These are phyloP conservation scores for Xestia ashworthii DNA, from an alignment of 2,888 invertebrate genomes.

Conservation along the genomic window DNA sequence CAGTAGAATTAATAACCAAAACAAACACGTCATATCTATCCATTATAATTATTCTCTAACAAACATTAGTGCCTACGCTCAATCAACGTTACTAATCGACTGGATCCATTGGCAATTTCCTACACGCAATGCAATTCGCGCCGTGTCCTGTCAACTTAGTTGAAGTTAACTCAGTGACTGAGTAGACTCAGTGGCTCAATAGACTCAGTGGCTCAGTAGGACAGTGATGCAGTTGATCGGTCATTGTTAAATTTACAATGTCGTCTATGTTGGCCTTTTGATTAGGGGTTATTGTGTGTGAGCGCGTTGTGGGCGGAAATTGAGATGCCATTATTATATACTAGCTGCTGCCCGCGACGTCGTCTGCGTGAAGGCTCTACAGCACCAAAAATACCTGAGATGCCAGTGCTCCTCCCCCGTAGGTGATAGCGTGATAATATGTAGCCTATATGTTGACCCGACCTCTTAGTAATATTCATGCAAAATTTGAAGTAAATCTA, in stretches of 20 bases:
- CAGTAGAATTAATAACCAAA: neutral
- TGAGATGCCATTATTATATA: neutral
- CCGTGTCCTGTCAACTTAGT: conserved; percentile 24
- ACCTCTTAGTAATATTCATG: too few species aligned
- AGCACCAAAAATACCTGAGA: too few species aligned
- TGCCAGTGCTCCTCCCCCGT: too few species aligned
- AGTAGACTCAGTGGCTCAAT: neutral
- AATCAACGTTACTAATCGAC: conserved; percentile 40
- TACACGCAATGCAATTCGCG: conserved; percentile 40
- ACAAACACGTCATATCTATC: neutral
- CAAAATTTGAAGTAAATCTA: too few species aligned
- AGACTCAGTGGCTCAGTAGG: neutral
- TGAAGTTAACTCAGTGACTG: conserved; percentile 23
- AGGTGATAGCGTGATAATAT: too few species aligned
- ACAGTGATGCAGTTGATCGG: conserved; percentile 2
- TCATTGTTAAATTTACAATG: conserved; percentile 35
- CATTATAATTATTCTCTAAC: neutral
- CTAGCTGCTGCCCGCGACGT: too few species aligned
- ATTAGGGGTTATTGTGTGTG: conserved; percentile 4
- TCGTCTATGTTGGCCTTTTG: conserved; percentile 6
- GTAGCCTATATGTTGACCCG: too few species aligned
- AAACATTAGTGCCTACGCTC: neutral
- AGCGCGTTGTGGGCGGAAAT: neutral
- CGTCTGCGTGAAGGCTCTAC: too few species aligned
- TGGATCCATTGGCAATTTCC: conserved; percentile 54